Conservation (phyloP, 2,113 vertebrate species). For the Silurus meridionalis region DNA sequence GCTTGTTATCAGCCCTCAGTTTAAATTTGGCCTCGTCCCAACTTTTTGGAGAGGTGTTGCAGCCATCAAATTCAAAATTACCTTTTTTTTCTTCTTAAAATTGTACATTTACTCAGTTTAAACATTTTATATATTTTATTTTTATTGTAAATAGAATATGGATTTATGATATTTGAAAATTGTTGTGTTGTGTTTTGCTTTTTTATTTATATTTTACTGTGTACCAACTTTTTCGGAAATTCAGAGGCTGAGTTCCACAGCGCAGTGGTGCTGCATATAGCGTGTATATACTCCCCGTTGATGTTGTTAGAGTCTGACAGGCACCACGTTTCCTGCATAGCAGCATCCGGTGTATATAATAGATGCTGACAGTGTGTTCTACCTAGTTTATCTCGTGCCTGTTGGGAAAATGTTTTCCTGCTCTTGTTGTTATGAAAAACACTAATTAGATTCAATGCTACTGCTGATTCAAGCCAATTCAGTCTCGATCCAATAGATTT, state of each 20-base stretch:
- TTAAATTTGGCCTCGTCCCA: too few relatives aligned
- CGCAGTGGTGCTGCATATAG: not conserved
- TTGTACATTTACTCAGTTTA: too few relatives aligned
- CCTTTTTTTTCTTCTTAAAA: too few relatives aligned
- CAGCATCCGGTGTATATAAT: constrained; percentile 7
- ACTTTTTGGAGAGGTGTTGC: too few relatives aligned
- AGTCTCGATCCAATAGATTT: not conserved
- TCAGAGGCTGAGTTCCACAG: not conserved
- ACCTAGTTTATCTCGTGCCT: not conserved
- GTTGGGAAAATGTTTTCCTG: not conserved
- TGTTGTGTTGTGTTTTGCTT: too few relatives aligned
- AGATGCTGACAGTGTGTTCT: not conserved
- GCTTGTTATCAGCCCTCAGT: too few relatives aligned
- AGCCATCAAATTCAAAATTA: too few relatives aligned
- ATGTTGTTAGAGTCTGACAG: not conserved
- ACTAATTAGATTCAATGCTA: constrained; percentile 27
- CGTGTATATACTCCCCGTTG: not conserved
- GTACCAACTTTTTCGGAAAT: not conserved
- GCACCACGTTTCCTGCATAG: constrained; percentile 1
- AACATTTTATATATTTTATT: too few relatives aligned
- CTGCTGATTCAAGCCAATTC: constrained; percentile 35
- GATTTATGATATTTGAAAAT: too few relatives aligned
- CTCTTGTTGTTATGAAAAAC: constrained; percentile 26
- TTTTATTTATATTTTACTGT: not conserved
- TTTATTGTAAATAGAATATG: too few relatives aligned